phyloP scores from a whole-genome alignment of 2,888 invertebrate species.

The Acronicta alni region DNA sequence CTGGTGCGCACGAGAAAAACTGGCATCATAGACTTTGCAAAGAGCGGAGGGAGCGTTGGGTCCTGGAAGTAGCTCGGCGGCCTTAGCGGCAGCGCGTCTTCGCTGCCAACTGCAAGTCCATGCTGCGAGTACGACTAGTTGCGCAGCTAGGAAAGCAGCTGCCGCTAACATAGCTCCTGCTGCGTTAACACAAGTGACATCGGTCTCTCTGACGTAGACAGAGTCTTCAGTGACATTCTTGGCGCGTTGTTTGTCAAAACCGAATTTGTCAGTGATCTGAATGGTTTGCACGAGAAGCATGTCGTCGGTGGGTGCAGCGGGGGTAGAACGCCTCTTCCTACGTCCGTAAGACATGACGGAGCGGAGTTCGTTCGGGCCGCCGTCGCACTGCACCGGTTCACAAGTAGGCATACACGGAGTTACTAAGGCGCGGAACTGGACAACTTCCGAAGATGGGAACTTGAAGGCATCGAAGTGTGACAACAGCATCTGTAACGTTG shows the following conservation, averaged over 20 bases:
- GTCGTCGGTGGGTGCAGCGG: slow-evolving; percentile 91
- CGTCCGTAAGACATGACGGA: slow-evolving; percentile 95
- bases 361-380: slow-evolving; percentile 94
- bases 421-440: slow-evolving; percentile 98
- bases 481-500: slow-evolving; percentile 91
- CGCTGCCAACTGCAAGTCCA: slow-evolving; percentile 97
- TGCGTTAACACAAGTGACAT: slow-evolving; percentile 92
- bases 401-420: slow-evolving; percentile 98
- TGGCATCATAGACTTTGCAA: slow-evolving; percentile 96
- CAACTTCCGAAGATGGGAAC: slow-evolving; percentile 98
- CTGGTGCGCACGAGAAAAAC: slow-evolving; percentile 93
- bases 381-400: slow-evolving; percentile 97
- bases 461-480: slow-evolving; percentile 99
- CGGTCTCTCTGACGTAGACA: slow-evolving; percentile 91
- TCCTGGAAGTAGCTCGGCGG: slow-evolving; percentile 91
- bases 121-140: slow-evolving; percentile 95
- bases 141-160: slow-evolving; percentile 95
- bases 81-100: slow-evolving; percentile 91
- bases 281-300: slow-evolving; percentile 96
- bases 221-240: slow-evolving; percentile 92
- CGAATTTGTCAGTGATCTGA: slow-evolving; percentile 97
- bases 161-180: slow-evolving; percentile 95
- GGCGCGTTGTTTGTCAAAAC: slow-evolving; percentile 92
- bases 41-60: slow-evolving; percentile 90
- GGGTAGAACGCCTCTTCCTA: slow-evolving; percentile 92